Evolutionary conservation across 2,113 vertebrate genomes (phyloP).

Genomic region (Gnathonemus longibarbis): DNA sequence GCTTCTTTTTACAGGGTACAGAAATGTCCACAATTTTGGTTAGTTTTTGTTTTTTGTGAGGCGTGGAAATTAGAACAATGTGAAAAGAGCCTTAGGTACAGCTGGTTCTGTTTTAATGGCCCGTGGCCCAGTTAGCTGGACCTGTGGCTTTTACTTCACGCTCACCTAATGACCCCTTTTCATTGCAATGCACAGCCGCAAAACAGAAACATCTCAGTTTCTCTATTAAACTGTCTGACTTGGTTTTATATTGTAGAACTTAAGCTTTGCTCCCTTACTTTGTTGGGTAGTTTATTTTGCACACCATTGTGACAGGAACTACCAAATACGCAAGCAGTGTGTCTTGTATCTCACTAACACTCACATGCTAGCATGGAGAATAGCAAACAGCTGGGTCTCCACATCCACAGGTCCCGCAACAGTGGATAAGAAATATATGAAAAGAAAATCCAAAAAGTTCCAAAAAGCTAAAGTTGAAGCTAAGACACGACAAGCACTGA

Average conservation of each 20-base stretch:
- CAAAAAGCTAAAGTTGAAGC: not conserved
- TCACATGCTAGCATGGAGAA: not conserved
- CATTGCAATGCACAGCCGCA: not conserved
- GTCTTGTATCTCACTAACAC: not conserved
- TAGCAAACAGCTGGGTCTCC: not conserved
- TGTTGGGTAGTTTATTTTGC: conserved; percentile 35
- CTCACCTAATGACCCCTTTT: not conserved
- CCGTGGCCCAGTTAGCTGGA: not conserved
- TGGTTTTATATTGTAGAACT: conserved; percentile 19
- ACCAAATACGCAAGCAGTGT: conserved; percentile 15
- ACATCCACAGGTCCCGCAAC: not conserved
- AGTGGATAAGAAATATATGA: not conserved
- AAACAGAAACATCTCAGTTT: too few relatives aligned
- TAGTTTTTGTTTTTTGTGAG: not conserved
- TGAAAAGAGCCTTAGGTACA: not conserved
- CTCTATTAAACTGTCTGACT: conserved; percentile 9
- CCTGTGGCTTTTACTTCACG: not conserved
- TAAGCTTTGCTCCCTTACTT: conserved; percentile 30
- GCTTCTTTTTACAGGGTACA: not conserved
- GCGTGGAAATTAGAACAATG: not conserved
- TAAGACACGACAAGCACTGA: not conserved
- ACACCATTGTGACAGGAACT: conserved; percentile 24
- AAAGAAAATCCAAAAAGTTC: not conserved
- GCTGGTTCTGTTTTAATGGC: not conserved
- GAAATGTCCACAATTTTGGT: not conserved